Base-by-base conservation (phyloP, 2,888 invertebrate species). In the Gastracanthus pulcherrimus region DNA sequence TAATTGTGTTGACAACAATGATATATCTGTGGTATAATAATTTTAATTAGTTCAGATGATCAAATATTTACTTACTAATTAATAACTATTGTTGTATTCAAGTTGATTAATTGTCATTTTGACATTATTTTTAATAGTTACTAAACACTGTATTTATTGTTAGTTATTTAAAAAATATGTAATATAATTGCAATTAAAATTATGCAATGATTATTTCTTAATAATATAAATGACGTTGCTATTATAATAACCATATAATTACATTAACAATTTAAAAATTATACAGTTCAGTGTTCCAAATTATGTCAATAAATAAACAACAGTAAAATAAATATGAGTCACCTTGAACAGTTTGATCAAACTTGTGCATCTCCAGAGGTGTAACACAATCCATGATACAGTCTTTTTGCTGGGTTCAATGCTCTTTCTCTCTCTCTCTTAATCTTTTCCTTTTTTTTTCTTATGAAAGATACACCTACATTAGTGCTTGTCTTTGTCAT, bases 401-500 rank as follows among this genome's bases (percentile, higher is more conserved):
- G 26, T 80, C 7, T 19, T 78, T 51, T 55, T 75, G 26, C 41
- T 45, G 23, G 29, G 82, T 75, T 78, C 70, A 78, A 70, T 45
- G 48, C 78, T 70, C 74, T 81, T 74, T 69, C 26, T 67, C 31
- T 36, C 26, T 67, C 31, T 36, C 23, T 11, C 23, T 72, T 34
- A 69, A 71, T 81, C 31, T 69, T 19, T 72, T 70, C 26, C n/a
- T n/a, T n/a, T 72, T 76, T 76, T 80, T 45, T 78, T 77, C 55
- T 62, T 48, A 19, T 58, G 26, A 69, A 69, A 48, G 23, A 69
- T 75, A 75, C 64, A 72, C 64, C 64, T 75, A 75, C 45, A 58
- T 62, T 74, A 62, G 51, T 64, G 64, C 58, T 23, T 70, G 70
- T 45, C 71, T 78, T 79, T 82, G 78, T 81, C 41, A 77, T 74